phyloP scores from a whole-genome alignment of 2,113 vertebrate genomes.

The Tympanuchus pallidicinctus region DNA sequence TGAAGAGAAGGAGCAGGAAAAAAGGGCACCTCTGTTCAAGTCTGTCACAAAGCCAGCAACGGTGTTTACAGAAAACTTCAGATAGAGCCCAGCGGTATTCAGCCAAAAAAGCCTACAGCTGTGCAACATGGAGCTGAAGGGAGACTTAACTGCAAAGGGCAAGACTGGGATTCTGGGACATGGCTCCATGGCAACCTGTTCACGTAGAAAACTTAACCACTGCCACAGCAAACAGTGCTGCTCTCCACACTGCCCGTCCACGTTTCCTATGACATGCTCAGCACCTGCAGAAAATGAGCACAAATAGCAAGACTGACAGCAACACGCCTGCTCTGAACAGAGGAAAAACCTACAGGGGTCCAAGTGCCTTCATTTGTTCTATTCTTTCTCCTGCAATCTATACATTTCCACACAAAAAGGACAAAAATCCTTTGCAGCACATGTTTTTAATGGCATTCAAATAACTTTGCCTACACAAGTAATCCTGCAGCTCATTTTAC shows the following conservation, averaged over 20 bases:
- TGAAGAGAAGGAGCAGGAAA: constrained; percentile 80
- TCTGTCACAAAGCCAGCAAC: constrained; percentile 76
- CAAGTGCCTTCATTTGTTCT: neutral
- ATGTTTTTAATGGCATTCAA: neutral
- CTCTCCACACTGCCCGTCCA: neutral
- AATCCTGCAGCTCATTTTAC: neutral
- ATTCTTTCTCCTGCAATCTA: neutral
- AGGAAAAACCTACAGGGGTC: neutral
- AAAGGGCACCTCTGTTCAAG: constrained; percentile 83
- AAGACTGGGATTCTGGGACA: constrained; percentile 52
- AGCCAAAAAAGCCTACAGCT: constrained; percentile 79
- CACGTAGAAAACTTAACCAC: constrained; percentile 29
- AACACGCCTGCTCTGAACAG: neutral
- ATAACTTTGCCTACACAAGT: neutral
- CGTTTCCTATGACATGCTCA: neutral
- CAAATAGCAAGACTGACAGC: neutral
- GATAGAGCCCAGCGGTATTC: constrained; percentile 61
- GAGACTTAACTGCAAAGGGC: constrained; percentile 53
- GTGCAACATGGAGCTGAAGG: constrained; percentile 56
- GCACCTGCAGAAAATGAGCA: neutral
- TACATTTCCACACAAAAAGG: neutral
- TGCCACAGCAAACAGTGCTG: constrained; percentile 6
- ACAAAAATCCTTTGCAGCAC: neutral
- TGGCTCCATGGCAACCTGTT: constrained; percentile 43
- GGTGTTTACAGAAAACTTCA: constrained; percentile 85